Conservation (phyloP, 92 coral and sea anemone genomes). For the Siderastrea siderea region DNA sequence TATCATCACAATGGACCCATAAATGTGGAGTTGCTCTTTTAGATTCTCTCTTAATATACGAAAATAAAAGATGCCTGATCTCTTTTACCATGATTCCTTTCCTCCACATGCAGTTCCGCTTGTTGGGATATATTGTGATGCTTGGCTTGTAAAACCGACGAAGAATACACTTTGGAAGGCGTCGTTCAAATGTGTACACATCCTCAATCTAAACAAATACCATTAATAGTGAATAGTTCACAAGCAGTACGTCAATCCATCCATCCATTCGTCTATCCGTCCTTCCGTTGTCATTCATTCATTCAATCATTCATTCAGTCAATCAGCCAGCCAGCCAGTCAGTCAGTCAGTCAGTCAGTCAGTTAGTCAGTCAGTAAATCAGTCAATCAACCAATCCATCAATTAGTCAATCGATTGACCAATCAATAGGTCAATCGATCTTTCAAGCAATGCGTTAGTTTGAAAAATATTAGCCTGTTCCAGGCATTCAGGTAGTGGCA, state of each 20-base stretch:
- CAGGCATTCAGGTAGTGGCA: too few species aligned
- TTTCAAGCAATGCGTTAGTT: too few species aligned
- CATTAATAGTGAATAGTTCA: background rate
- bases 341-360: background rate
- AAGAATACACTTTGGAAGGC: constrained; percentile 64
- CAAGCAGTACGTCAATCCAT: too few species aligned
- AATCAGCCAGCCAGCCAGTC: background rate
- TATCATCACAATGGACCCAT: too few species aligned
- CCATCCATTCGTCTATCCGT: background rate
- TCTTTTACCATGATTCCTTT: constrained; percentile 11
- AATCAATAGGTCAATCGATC: too few species aligned
- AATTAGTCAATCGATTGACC: too few species aligned
- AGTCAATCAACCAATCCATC: background rate
- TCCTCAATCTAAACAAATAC: constrained; percentile 57
- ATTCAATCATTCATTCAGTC: background rate
- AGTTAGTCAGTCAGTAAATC: background rate
- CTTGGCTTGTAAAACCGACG: constrained; percentile 64
- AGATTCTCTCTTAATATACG: too few species aligned
- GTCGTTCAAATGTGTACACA: constrained; percentile 54
- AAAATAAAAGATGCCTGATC: too few species aligned
- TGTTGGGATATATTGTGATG: constrained; percentile 68
- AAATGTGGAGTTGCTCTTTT: too few species aligned
- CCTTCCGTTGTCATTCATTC: background rate
- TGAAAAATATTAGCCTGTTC: too few species aligned
- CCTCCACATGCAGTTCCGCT: background rate